A percentile compares a stretch with the other conserved stretches of the same genome.
Evolutionary conservation across 2,113 vertebrate genomes (phyloP).

Genomic region (Piaya cayana): DNA sequence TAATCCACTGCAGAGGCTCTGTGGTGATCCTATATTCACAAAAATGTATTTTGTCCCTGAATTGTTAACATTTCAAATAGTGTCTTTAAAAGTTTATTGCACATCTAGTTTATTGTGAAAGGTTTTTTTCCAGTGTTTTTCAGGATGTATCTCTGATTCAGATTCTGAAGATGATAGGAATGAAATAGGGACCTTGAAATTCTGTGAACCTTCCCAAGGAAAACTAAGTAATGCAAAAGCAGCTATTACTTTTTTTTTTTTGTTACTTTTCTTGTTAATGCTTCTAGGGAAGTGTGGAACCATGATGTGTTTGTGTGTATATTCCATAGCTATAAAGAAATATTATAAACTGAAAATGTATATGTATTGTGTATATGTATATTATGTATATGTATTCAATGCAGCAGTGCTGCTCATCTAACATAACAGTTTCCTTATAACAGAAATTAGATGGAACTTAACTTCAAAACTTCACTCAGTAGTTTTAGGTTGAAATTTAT

Average conservation of each 20-base stretch:
- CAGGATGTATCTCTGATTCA: slow-evolving; percentile 6
- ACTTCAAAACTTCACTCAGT: background rate
- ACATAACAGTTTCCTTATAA: background rate
- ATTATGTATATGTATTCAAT: too few relatives aligned
- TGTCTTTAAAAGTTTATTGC: background rate
- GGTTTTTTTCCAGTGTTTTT: background rate
- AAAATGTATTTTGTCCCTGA: background rate
- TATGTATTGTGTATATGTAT: too few relatives aligned
- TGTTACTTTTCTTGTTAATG: background rate
- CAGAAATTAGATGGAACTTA: background rate
- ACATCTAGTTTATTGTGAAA: background rate
- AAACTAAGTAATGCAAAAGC: background rate
- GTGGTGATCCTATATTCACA: background rate
- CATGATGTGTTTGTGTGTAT: background rate
- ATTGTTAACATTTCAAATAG: background rate
- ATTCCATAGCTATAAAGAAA: background rate
- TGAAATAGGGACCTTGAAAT: background rate
- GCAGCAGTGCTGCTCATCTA: too few relatives aligned
- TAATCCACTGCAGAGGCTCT: background rate
- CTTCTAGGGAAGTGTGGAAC: background rate
- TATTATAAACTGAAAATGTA: background rate
- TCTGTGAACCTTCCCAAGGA: background rate
- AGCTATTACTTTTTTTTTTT: background rate
- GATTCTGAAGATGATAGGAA: slow-evolving; percentile 19
- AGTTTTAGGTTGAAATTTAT: background rate